Conservation (phyloP, 1,140 invertebrate genomes). For the Harlomillsia oculata region DNA sequence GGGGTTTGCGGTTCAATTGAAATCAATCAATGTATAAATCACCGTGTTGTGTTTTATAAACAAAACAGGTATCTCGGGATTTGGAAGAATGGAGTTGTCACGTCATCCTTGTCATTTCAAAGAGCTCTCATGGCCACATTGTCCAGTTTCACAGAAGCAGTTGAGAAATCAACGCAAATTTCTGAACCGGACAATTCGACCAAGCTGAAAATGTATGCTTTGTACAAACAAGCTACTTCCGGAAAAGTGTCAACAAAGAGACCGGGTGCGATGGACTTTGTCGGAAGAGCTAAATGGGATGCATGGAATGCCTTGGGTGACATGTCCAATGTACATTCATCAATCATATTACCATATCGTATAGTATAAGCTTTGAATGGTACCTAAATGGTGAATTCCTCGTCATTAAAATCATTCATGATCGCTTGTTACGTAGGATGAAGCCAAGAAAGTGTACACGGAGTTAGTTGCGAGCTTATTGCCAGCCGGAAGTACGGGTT, state of each 20-base stretch:
- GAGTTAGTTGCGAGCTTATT: constrained; percentile 12
- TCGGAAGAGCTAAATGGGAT: constrained; percentile 53
- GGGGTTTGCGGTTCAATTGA: no score
- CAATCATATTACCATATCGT: not conserved
- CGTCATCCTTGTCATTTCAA: no score
- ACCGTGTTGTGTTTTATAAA: constrained; percentile 16
- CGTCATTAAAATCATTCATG: not conserved
- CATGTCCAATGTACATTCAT: constrained; percentile 39
- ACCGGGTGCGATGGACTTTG: constrained; percentile 54
- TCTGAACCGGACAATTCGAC: constrained; percentile 40
- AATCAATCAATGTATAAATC: no score
- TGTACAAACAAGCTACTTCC: constrained; percentile 51
- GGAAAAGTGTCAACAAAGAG: constrained; percentile 47
- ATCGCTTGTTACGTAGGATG: no score
- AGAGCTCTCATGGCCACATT: not conserved
- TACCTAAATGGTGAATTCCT: not conserved
- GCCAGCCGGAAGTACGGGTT: not conserved
- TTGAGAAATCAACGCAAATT: not conserved
- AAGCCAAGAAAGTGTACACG: constrained; percentile 28
- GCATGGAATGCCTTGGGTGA: constrained; percentile 49
- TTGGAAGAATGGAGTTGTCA: no score
- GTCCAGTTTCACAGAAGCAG: not conserved
- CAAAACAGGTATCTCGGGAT: no score
- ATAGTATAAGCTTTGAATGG: not conserved
- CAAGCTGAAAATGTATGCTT: constrained; percentile 51